Base-by-base conservation (phyloP, 2,797 vertebrate genomes). In the Aphelocoma californica region DNA sequence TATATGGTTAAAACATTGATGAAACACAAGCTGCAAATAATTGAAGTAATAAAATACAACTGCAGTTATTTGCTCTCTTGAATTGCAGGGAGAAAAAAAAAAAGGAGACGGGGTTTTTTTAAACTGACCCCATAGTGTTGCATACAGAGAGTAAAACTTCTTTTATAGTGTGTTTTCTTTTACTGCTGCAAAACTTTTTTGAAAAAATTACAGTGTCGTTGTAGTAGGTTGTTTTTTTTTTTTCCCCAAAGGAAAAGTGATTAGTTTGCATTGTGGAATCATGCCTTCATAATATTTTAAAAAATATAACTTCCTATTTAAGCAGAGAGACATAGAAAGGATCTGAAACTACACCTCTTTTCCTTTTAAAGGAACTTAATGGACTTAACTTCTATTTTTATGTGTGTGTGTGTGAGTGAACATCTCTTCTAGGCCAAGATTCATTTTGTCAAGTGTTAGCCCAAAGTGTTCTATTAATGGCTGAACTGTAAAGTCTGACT, bases 41-140 rank as follows among this genome's bases (percentile, higher is more conserved):
- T 96, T 93, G 91, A 91, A 96, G 93, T 84, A 92, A 95, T 96
- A 94, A 96, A 97, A 95, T 93, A 96, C 87, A 90, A 94, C 69
- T 88, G 87, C 85, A 95, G 82, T 93, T 95, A 94, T 93, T 95
- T 91, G 75, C 70, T 95, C 58, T 66, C 73, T 86, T 75, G 66
- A 92, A 88, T 91, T 88, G 80, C 66, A 92, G 73, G 56, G 80
- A 95, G 91, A 72, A 70, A 74, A 87, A 75, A 75, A 70, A 74
- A 47, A 73, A 64, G 20, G 29, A 94, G 71, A 73, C 1, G 12
- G 1, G 11, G 26, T 42, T 90, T 88, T 88, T 92, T 92, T 47
- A 78, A 75, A 54, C 61, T 89, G 90, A 92, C 89, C 92, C 72
- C 65, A 72, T 14, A 51, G 24, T 28, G 51, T 44, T 70, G 32